These are phyloP conservation scores for Sinodicranocentrus sp. DNA, from an alignment of 2,888 invertebrate genomes.

Conservation along the genomic window DNA sequence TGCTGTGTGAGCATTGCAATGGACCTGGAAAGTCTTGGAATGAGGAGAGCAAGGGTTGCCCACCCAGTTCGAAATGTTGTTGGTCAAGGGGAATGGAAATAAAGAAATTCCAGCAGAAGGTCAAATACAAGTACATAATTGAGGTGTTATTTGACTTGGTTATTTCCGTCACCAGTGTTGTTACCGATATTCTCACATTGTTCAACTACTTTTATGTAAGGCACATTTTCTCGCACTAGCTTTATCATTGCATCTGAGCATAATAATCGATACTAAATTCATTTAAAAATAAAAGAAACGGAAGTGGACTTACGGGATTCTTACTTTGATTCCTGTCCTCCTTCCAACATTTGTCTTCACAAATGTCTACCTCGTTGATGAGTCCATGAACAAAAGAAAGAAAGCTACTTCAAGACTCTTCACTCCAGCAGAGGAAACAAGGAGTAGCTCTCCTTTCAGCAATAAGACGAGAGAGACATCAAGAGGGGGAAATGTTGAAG, in stretches of 20 bases:
- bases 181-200: slow-evolving; percentile 68
- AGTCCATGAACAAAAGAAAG: neutral
- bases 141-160: slow-evolving; percentile 71
- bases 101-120: slow-evolving; percentile 59
- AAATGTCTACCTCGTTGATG: slow-evolving; percentile 73
- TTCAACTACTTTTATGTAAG: slow-evolving; percentile 66
- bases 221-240: neutral
- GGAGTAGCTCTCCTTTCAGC: neutral
- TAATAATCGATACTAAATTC: neutral
- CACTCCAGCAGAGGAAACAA: neutral
- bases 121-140: slow-evolving; percentile 63
- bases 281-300: slow-evolving; percentile 41
- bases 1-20: slow-evolving; percentile 68
- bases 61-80: too few species aligned
- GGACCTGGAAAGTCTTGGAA: slow-evolving; percentile 50
- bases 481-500: neutral
- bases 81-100: slow-evolving; percentile 68
- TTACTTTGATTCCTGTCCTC: slow-evolving; percentile 71
- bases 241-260: neutral
- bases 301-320: slow-evolving; percentile 60
- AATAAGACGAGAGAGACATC: slow-evolving; percentile 17
- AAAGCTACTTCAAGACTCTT: neutral
- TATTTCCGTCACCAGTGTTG: slow-evolving; percentile 67
- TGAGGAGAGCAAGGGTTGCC: too few species aligned
- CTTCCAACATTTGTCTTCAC: slow-evolving; percentile 74